These are phyloP conservation scores for Sinelater perroti DNA, from an alignment of 2,888 invertebrate species.

Conservation along the genomic window DNA sequence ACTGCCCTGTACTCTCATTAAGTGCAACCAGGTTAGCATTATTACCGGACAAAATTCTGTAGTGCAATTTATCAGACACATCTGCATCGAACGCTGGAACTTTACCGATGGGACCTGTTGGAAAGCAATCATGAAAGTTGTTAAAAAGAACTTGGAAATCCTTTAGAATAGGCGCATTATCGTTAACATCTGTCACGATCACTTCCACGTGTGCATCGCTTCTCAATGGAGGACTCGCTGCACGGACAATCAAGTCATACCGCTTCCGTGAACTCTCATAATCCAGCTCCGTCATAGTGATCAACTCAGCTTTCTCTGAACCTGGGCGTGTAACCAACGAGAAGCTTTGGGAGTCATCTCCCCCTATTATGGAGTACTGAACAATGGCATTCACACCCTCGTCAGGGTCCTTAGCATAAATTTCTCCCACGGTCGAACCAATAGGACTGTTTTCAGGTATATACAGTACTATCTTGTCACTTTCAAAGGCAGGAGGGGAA, in stretches of 20 bases:
- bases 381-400: constrained; percentile 91
- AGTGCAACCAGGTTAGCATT: constrained; percentile 88
- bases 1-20: constrained; percentile 83
- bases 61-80: constrained; percentile 85
- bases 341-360: constrained; percentile 89
- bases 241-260: constrained; percentile 88
- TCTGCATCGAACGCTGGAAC: constrained; percentile 96
- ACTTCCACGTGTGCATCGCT: constrained; percentile 90
- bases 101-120: constrained; percentile 87
- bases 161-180: constrained; percentile 90
- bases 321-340: constrained; percentile 82
- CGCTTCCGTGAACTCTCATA: constrained; percentile 94
- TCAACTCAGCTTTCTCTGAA: constrained; percentile 84
- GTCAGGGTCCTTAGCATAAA: constrained; percentile 91
- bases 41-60: constrained; percentile 88
- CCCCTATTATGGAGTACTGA: constrained; percentile 93
- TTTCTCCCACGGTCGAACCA: constrained; percentile 91
- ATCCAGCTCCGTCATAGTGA: constrained; percentile 91
- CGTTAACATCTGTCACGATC: constrained; percentile 92
- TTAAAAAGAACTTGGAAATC: constrained; percentile 94
- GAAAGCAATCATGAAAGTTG: constrained; percentile 93
- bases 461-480: constrained; percentile 86
- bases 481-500: constrained; percentile 88
- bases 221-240: constrained; percentile 88
- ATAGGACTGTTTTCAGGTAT: constrained; percentile 97